phyloP scores from a whole-genome alignment of 2,113 vertebrate species.

The Centropus bengalensis region DNA sequence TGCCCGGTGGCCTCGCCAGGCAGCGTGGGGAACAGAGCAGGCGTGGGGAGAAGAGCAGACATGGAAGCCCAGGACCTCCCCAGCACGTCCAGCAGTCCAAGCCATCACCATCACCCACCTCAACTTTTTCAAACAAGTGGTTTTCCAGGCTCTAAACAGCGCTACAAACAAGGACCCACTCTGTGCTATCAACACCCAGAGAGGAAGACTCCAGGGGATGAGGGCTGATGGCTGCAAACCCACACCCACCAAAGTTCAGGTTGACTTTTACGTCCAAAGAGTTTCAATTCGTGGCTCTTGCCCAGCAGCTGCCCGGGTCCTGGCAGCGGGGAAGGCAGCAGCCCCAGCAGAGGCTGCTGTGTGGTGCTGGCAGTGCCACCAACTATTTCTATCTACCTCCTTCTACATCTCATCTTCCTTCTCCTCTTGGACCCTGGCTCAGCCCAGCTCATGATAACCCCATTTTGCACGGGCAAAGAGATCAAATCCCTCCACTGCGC shows the following conservation, averaged over 20 bases:
- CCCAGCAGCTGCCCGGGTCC: fast-evolving
- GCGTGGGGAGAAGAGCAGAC: background rate
- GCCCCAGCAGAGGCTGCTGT: background rate
- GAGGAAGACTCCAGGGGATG: background rate
- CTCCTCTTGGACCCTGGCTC: background rate
- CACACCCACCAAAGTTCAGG: background rate
- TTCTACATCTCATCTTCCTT: background rate
- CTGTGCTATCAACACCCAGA: background rate
- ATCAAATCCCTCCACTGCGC: background rate
- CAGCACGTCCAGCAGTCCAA: fast-evolving
- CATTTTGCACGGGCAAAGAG: fast-evolving
- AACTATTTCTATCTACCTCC: background rate
- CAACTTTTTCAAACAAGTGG: background rate
- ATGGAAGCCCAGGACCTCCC: background rate
- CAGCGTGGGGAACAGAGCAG: fast-evolving
- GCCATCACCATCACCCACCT: background rate
- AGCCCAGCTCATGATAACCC: background rate
- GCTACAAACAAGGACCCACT: fast-evolving
- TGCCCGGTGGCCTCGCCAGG: background rate
- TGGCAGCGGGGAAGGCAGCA: fast-evolving
- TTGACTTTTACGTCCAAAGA: background rate
- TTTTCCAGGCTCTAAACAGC: background rate
- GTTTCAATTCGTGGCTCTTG: background rate
- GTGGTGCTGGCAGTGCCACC: fast-evolving
- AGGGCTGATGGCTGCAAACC: background rate